Evolutionary conservation across 64 coral and sea anemone genomes (phyloP).

Genomic region (Platygyra sinensis): DNA sequence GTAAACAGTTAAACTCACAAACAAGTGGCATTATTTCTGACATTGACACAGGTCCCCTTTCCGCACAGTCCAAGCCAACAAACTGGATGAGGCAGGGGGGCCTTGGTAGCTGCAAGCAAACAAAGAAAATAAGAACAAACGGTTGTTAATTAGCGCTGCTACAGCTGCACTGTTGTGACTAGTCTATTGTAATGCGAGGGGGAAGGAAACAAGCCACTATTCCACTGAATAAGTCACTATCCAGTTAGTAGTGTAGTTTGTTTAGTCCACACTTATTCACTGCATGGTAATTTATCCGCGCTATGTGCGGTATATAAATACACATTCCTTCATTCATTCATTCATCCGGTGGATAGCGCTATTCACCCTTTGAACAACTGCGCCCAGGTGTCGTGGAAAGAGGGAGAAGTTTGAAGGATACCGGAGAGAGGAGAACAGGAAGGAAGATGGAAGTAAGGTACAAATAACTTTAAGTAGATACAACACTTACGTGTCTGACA

Average conservation of each 20-base stretch:
- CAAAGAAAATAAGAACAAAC: neutral
- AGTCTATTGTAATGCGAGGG: neutral
- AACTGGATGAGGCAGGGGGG: slow-evolving; percentile 52
- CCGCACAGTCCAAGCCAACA: slow-evolving; percentile 73
- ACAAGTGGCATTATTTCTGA: slow-evolving; percentile 63
- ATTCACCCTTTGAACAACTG: too few species aligned
- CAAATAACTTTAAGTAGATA: neutral
- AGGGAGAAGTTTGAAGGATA: too few species aligned
- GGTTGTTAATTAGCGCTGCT: neutral
- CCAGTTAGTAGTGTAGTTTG: too few species aligned
- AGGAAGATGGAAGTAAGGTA: too few species aligned
- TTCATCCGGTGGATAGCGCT: too few species aligned
- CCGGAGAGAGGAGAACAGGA: too few species aligned
- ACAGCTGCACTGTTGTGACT: neutral
- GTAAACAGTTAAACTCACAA: slow-evolving; percentile 52
- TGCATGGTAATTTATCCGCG: too few species aligned
- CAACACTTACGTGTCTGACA: slow-evolving; percentile 17
- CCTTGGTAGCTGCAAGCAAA: slow-evolving; percentile 47
- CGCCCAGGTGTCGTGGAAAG: too few species aligned
- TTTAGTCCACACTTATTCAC: too few species aligned
- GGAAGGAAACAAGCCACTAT: neutral
- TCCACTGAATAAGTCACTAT: too few species aligned
- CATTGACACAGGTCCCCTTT: slow-evolving; percentile 65
- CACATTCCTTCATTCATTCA: too few species aligned
- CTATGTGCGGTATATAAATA: too few species aligned